Evolutionary conservation across 1,140 invertebrate species (phyloP), one percentile per base, ranked within the genome.

Genomic region (Asobara japonica): DNA sequence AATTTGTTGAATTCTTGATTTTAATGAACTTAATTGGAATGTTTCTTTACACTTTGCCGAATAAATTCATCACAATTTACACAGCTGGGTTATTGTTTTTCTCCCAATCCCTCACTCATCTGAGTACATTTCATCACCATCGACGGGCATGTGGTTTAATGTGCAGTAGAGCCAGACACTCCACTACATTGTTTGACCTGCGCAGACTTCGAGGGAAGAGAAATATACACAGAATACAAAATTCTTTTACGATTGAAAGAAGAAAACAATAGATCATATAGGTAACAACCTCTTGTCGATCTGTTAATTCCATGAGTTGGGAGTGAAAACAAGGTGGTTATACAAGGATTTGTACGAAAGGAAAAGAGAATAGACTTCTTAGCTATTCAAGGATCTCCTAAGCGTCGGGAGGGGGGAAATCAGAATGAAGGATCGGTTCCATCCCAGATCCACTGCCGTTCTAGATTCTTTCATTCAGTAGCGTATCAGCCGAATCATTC

Each of bases 361-460:
- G n/a, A 62, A 11, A 62, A 62, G 31, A 30, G 6, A 16, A 16
- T 62, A 16, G 25, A 1, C 11, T 60, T 60, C 11, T 27, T 60
- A 31, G 7, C 33, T 16, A 45, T 18, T 16, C 38, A 41, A 22
- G 22, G n/a, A 30, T 27, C 16, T 31, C 30, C 6, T 8, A 60
- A 18, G 62, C 6, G 51, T 27, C 10, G 56, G 20, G 27, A 61
- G 41, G 16, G 65, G 20, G 36, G 36, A 30, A 33, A 45, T 68
- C 68, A 30, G 51, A 64, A 38, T 36, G 25, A 69, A 48, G 25
- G 68, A 74, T 79, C 65, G 74, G 78, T 77, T 80, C 76, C 74
- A 80, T 81, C 76, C 80, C 77, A 81, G 77, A 81, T 81, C 78
- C 78, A 79, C 75, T 73, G 75, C 77, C 75, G 79, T 78, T 80